Evolutionary conservation across 2,113 vertebrate genomes (phyloP).

Genomic region (Brachypteracias leptosomus): DNA sequence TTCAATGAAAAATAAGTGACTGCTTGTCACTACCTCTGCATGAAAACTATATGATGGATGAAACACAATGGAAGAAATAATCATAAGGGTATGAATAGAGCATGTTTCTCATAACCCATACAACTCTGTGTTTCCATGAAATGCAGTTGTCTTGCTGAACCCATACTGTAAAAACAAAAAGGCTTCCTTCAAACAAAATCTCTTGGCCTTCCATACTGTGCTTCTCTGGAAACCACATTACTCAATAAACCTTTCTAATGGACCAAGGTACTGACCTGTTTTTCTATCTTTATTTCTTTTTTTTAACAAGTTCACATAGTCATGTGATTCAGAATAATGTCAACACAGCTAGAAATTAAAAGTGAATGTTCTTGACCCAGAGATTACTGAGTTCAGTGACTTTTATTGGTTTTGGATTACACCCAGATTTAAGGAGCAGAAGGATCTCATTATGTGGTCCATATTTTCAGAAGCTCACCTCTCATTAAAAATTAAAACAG

Average conservation of each 20-base stretch:
- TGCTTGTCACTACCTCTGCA: not conserved
- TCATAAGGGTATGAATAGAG: not conserved
- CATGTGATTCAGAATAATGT: not conserved
- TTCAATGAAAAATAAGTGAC: not conserved
- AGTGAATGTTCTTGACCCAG: not conserved
- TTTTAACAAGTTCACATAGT: not conserved
- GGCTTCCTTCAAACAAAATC: not conserved
- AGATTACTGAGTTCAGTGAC: not conserved
- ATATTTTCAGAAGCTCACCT: not conserved
- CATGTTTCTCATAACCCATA: not conserved
- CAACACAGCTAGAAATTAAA: not conserved
- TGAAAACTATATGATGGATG: not conserved
- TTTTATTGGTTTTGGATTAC: not conserved
- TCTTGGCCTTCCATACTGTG: not conserved
- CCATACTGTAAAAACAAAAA: not conserved
- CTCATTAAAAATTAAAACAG: not conserved
- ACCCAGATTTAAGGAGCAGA: not conserved
- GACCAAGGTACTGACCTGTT: not conserved
- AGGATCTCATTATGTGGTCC: not conserved
- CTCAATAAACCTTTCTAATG: not conserved
- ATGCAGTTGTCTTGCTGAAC: not conserved
- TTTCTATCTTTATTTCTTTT: not conserved
- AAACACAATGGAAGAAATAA: not conserved
- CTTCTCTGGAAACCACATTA: not conserved
- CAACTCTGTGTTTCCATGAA: not conserved